Conservation (phyloP, 2,113 vertebrate species). For the Neodontobutis hainanensis region DNA sequence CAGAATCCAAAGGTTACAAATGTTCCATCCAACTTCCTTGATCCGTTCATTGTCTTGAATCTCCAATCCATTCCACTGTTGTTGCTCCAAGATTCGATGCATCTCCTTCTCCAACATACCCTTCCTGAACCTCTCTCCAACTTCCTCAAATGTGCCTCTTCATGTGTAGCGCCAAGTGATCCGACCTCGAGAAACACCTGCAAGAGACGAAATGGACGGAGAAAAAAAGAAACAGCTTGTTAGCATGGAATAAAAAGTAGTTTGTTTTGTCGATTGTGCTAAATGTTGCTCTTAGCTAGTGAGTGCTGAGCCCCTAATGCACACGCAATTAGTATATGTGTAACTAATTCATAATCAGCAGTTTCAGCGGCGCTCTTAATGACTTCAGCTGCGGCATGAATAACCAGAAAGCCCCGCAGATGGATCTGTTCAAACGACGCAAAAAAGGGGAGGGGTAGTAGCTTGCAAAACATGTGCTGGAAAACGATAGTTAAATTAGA, state of each 20-base stretch:
- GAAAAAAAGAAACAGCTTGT: constrained; percentile 54
- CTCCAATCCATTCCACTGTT: constrained; percentile 13
- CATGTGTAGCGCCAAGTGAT: constrained; percentile 98
- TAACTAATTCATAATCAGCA: constrained; percentile 76
- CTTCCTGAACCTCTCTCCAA: constrained; percentile 50
- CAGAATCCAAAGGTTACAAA: constrained; percentile 16
- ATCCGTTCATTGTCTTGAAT: constrained; percentile 15
- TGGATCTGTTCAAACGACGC: constrained; percentile 54
- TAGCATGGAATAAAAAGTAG: constrained; percentile 51
- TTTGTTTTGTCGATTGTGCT: constrained; percentile 68
- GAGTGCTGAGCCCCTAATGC: constrained; percentile 65
- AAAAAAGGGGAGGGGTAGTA: not conserved
- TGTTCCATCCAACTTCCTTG: not conserved
- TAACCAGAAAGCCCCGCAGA: constrained; percentile 61
- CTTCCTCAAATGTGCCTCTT: constrained; percentile 93
- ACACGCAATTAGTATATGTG: constrained; percentile 72
- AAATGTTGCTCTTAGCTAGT: constrained; percentile 72
- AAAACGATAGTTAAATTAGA: constrained; percentile 58
- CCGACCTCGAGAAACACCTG: constrained; percentile 99
- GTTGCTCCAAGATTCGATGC: constrained; percentile 29
- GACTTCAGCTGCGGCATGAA: constrained; percentile 71
- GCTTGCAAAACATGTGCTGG: constrained; percentile 59
- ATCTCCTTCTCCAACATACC: constrained; percentile 44
- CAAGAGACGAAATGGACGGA: constrained; percentile 40
- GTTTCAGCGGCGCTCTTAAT: constrained; percentile 68